phyloP scores from a whole-genome alignment of 2,888 invertebrate genomes.

The Lycia hirtaria region DNA sequence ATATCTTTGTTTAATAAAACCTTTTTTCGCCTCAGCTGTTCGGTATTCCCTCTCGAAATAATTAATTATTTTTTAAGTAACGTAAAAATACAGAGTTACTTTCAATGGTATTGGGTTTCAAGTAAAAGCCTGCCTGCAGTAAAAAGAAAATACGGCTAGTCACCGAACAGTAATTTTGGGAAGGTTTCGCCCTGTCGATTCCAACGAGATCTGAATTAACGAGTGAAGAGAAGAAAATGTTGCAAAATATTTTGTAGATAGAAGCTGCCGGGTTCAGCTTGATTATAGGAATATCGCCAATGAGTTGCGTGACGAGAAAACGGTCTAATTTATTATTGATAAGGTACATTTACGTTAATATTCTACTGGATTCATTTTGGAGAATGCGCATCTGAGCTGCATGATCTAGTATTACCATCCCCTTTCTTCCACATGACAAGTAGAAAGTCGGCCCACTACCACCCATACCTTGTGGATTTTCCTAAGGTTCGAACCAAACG shows the following conservation, averaged over 20 bases:
- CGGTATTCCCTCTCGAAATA: conserved; percentile 28
- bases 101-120: conserved; percentile 43
- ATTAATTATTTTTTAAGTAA: conserved; percentile 39
- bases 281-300: conserved; percentile 6
- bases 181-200: conserved; percentile 68
- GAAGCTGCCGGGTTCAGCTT: conserved; percentile 1
- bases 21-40: conserved; percentile 29
- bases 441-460: no score
- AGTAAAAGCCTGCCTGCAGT: conserved; percentile 43
- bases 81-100: conserved; percentile 37
- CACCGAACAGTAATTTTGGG: conserved; percentile 65
- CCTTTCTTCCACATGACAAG: no score
- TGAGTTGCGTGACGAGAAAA: neutral
- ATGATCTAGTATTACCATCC: no score
- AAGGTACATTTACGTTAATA: neutral
- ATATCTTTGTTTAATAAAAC: conserved; percentile 9
- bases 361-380: no score
- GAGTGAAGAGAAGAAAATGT: conserved; percentile 45
- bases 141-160: conserved; percentile 59
- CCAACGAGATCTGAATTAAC: conserved; percentile 67
- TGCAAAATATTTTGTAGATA: conserved; percentile 35
- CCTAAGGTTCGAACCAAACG: no score
- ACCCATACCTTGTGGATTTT: no score
- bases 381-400: no score
- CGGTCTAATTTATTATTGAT: neutral